Base-by-base conservation (phyloP, 2,888 invertebrate genomes). In the Nebria brevicollis region DNA sequence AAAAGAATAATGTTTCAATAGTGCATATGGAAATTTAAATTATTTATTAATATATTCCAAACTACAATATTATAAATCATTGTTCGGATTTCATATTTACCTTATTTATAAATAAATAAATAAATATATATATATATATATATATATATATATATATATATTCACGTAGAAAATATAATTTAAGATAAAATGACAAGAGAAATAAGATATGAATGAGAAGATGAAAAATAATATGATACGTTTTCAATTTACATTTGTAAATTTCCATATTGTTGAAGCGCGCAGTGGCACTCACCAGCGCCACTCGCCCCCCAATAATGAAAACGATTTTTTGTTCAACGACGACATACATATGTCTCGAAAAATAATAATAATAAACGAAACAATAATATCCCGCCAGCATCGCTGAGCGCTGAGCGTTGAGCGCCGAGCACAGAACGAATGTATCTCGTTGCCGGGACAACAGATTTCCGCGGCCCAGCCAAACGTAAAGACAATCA, bases 381-480 rank as follows among this genome's bases (percentile, higher is more conserved):
- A 75, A 80, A 80, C 75, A 80, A 70, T 80, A 80, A 80, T 75
- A 75, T 80, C 72, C 68, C 72, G 64, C 64, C 80, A 75, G 75
- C 65, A 68, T 43, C 74, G 75, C 13, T 74, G 74, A 74, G 72
- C 70, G 34, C 75, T 64, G 43, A 6, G 43, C 6, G 75, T 6
- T 74, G 74, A 74, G 72, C 13, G 54, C 54, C 54, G 54, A 54
- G 54, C 54, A 54, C 0, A 54, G 1, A 54, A 13, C 54, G 54
- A 54, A 11, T 54, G 54, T 54, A 54, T 54, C 13, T 54, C 65
- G 75, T 80, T 75, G 72, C 73, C 80, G 43, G 65, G 75, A 54
- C 64, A 43, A 80, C 80, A 75, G 54, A 79, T 68, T 66, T 75
- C 26, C 79, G 54, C 77, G 72, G 68, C 74, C 6, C 66, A 66